Evolutionary conservation across 92 coral and sea anemone genomes (phyloP).

Genomic region (Actinostola sp.): DNA sequence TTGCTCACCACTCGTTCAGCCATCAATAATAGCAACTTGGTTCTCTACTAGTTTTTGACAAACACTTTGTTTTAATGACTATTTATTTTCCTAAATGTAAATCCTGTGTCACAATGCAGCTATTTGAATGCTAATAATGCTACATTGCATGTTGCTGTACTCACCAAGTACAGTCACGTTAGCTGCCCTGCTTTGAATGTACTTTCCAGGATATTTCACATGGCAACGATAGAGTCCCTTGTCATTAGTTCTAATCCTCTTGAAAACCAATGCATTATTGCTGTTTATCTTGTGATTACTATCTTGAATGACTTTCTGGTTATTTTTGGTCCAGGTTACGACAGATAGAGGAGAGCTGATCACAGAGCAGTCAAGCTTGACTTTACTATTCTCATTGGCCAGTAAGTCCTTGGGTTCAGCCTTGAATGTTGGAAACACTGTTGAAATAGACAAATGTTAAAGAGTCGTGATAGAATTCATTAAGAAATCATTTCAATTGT

Average conservation of each 20-base stretch:
- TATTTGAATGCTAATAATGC: too few species aligned
- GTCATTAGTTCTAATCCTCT: constrained; percentile 21
- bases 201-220: constrained; percentile 35
- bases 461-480: not conserved
- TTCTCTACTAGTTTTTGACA: too few species aligned
- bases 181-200: constrained; percentile 47
- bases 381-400: constrained; percentile 64
- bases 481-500: too few species aligned
- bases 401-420: constrained; percentile 57
- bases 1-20: too few species aligned
- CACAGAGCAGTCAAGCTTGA: constrained; percentile 55
- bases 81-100: not conserved
- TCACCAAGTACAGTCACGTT: constrained; percentile 69
- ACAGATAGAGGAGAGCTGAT: constrained; percentile 52
- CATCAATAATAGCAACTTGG: too few species aligned
- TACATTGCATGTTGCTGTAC: constrained; percentile 20
- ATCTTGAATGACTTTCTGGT: constrained; percentile 13
- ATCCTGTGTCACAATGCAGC: not conserved
- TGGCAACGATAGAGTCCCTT: constrained; percentile 62
- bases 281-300: constrained; percentile 7
- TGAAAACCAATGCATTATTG: constrained; percentile 58
- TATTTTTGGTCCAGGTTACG: constrained; percentile 65
- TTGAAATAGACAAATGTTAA: not conserved
- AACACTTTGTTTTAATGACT: too few species aligned
- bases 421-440: constrained; percentile 19